Conservation (phyloP, 2,797 vertebrate genomes). For the Phataginus tricuspis region DNA sequence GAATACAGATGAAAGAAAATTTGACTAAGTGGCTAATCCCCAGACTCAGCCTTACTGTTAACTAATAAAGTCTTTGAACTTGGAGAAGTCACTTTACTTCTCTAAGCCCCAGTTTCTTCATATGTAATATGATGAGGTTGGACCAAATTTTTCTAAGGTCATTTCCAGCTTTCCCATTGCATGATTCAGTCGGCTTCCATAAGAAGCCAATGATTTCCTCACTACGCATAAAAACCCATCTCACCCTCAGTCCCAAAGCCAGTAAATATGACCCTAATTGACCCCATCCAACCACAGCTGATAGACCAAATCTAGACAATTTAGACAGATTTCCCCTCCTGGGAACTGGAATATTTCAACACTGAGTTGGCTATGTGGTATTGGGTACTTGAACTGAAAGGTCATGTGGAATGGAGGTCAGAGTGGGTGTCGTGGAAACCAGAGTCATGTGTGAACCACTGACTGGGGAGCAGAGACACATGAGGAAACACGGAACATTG, state of each 20-base stretch:
- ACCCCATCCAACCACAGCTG: not conserved
- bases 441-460: not conserved
- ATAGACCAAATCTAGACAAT: not conserved
- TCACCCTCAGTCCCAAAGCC: not conserved
- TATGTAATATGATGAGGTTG: not conserved
- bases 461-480: not conserved
- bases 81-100: not conserved
- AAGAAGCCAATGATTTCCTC: not conserved
- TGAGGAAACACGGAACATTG: not conserved
- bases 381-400: not conserved
- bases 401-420: not conserved
- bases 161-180: not conserved
- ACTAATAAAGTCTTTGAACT: not conserved
- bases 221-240: not conserved
- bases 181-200: not conserved
- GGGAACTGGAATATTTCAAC: not conserved
- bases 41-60: not conserved
- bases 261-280: not conserved
- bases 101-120: not conserved
- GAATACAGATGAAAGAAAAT: slow-evolving; percentile 19
- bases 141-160: not conserved
- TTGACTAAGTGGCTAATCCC: not conserved
- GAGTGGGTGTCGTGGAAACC: not conserved
- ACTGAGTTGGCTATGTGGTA: not conserved
- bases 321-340: not conserved